Evolutionary conservation across 2,797 vertebrate species (phyloP).

Genomic region (Pseudochromis fuscus): DNA sequence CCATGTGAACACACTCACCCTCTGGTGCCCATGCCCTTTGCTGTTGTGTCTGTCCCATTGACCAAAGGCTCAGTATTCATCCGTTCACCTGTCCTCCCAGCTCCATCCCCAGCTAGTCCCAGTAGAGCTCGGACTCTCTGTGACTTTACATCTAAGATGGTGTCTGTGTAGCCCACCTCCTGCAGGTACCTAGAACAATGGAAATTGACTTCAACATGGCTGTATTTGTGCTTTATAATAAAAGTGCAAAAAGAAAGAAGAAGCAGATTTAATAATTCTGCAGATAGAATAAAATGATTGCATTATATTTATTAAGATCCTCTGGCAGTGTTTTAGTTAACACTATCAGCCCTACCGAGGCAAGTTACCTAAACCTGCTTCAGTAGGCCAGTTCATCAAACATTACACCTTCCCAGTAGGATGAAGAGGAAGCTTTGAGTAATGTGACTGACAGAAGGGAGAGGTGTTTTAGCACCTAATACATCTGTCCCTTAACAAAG

Average conservation of each 20-base stretch:
- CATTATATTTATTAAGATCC: conserved; percentile 1
- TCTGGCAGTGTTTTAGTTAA: conserved; percentile 39
- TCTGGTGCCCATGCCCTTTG: conserved; percentile 90
- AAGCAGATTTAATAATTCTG: neutral
- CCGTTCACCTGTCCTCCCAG: conserved; percentile 88
- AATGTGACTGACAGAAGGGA: conserved; percentile 39
- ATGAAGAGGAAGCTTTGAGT: conserved; percentile 33
- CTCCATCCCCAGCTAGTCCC: conserved; percentile 90
- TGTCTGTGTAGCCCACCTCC: conserved; percentile 98
- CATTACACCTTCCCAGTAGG: conserved; percentile 32
- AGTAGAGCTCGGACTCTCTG: conserved; percentile 93
- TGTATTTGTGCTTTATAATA: neutral
- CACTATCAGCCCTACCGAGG: conserved; percentile 31
- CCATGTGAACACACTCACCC: conserved; percentile 85
- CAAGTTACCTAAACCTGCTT: too few species aligned
- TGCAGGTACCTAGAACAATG: conserved; percentile 91
- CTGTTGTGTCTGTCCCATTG: conserved; percentile 92
- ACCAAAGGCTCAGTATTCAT: conserved; percentile 90
- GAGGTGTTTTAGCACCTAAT: conserved; percentile 56
- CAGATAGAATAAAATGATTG: neutral
- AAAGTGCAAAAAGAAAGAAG: neutral
- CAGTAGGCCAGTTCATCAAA: too few species aligned
- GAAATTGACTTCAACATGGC: neutral
- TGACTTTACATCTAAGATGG: conserved; percentile 97
- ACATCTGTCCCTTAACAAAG: conserved; percentile 63